Conservation (phyloP, 2,113 vertebrate species). For the Gasterosteus aculeatus region DNA sequence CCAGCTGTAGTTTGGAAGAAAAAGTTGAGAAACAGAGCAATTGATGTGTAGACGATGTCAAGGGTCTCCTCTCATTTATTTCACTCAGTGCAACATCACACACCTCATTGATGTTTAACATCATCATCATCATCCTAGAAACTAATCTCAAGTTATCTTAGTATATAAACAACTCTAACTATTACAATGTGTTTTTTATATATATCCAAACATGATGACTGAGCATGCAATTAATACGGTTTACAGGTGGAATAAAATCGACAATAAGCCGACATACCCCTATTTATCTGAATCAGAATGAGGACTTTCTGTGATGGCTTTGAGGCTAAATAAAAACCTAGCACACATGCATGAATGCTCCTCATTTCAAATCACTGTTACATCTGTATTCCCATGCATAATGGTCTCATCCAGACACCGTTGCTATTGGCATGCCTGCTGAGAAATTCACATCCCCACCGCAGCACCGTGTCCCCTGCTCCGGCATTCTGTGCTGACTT, state of each 20-base stretch:
- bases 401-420: neutral
- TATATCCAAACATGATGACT: neutral
- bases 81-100: neutral
- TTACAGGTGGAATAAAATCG: neutral
- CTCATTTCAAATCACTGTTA: conserved; percentile 1
- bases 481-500: conserved; percentile 27
- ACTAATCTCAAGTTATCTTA: neutral
- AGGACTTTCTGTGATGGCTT: neutral
- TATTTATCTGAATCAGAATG: neutral
- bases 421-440: neutral
- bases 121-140: neutral
- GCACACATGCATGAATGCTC: neutral
- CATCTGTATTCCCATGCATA: neutral
- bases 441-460: conserved; percentile 4
- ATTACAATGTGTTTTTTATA: neutral
- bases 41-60: neutral
- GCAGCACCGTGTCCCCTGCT: conserved; percentile 3
- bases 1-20: neutral
- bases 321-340: neutral
- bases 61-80: neutral
- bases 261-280: neutral
- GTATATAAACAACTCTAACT: neutral
- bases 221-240: neutral
- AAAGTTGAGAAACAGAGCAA: conserved; percentile 11
- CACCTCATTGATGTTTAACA: neutral